These are phyloP conservation scores for Oplegnathus fasciatus DNA, from an alignment of 2,113 vertebrate genomes.

Conservation along the genomic window DNA sequence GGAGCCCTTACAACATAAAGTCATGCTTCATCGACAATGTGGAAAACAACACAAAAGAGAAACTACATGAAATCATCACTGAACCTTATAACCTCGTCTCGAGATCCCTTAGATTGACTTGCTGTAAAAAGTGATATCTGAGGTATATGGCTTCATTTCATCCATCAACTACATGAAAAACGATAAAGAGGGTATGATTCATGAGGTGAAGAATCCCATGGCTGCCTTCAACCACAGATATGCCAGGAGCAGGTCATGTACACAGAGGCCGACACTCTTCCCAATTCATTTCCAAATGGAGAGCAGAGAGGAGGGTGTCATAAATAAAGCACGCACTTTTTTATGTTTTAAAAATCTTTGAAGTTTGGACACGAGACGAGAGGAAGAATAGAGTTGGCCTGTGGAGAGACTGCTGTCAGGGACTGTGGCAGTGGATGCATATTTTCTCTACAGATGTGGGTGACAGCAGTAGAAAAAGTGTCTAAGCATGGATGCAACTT, in stretches of 20 bases:
- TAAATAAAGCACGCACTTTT: conserved; percentile 8
- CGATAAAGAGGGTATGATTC: conserved; percentile 1
- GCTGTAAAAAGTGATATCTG: conserved; percentile 68
- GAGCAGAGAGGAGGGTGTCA: conserved; percentile 1
- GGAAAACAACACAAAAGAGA: conserved; percentile 63
- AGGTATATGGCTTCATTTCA: conserved; percentile 81
- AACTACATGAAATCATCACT: conserved; percentile 61
- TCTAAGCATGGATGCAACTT: conserved; percentile 38
- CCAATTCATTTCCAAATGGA: conserved; percentile 12
- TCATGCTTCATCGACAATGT: conserved; percentile 64
- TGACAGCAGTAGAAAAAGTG: conserved; percentile 42
- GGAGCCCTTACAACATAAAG: conserved; percentile 72
- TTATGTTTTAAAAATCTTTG: conserved; percentile 4
- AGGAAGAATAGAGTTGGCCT: conserved; percentile 23
- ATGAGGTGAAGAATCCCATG: conserved; percentile 4
- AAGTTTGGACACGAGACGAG: conserved; percentile 1
- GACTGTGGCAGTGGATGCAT: conserved; percentile 38
- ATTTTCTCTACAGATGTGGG: conserved; percentile 27
- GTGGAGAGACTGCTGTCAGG: conserved; percentile 23
- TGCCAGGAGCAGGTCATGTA: conserved; percentile 19
- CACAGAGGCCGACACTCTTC: conserved; percentile 34
- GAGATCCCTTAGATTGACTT: conserved; percentile 54
- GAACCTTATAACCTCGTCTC: conserved; percentile 43
- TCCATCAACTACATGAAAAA: conserved; percentile 43
- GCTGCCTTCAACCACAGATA: conserved; percentile 20